phyloP scores from a whole-genome alignment of 2,113 vertebrate species.

The Marmota monax region DNA sequence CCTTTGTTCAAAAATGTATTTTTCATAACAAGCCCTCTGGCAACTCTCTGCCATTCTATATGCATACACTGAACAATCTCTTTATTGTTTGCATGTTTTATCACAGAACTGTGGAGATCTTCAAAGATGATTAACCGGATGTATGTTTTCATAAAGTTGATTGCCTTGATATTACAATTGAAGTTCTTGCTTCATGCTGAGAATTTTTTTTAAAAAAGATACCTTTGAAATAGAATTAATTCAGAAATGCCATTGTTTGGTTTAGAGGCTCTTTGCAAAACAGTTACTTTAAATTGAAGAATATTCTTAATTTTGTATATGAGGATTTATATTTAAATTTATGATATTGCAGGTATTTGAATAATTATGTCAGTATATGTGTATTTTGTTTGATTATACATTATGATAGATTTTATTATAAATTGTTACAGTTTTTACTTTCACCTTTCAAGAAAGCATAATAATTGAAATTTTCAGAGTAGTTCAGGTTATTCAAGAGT shows the following conservation, averaged over 20 bases:
- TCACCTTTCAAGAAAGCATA: slow-evolving; percentile 51
- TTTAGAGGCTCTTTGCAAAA: slow-evolving; percentile 40
- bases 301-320: slow-evolving; percentile 55
- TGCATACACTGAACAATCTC: slow-evolving; percentile 87
- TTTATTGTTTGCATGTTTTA: slow-evolving; percentile 95
- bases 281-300: slow-evolving; percentile 40
- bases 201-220: slow-evolving; percentile 65
- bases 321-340: slow-evolving; percentile 14
- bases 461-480: slow-evolving; percentile 17
- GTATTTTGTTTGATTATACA: not conserved
- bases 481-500: not conserved
- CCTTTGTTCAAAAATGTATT: slow-evolving; percentile 93
- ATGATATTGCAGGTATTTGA: not conserved
- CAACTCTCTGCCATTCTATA: slow-evolving; percentile 91
- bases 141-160: slow-evolving; percentile 95
- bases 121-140: slow-evolving; percentile 93
- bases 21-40: slow-evolving; percentile 94
- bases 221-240: slow-evolving; percentile 65
- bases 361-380: not conserved
- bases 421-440: slow-evolving; percentile 60
- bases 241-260: slow-evolving; percentile 70
- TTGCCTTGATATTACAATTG: slow-evolving; percentile 92
- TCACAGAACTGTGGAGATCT: slow-evolving; percentile 91
- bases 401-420: slow-evolving; percentile 46
- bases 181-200: slow-evolving; percentile 89